A percentile compares a stretch with the other conserved stretches of the same genome.
These are phyloP conservation scores for Opisthograptis luteolata DNA, from an alignment of 2,888 invertebrate species.

Conservation along the genomic window DNA sequence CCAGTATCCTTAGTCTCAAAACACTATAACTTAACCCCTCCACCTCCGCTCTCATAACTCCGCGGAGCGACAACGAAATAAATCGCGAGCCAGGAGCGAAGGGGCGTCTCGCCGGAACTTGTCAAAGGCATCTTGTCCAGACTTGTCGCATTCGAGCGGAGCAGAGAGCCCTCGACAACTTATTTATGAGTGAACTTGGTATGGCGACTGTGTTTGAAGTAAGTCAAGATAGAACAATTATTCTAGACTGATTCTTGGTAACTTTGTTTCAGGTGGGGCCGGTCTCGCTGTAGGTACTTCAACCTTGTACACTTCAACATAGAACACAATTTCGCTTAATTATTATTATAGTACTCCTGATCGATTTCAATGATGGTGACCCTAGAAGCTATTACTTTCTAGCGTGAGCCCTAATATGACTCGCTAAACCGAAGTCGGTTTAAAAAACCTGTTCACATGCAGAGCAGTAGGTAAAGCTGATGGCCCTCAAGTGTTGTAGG, in stretches of 20 bases:
- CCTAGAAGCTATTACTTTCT: too few species aligned
- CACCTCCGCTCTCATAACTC: conserved; percentile 30
- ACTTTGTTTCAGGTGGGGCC: conserved; percentile 7
- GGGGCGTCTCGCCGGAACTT: conserved; percentile 38
- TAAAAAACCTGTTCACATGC: too few species aligned
- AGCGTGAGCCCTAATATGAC: too few species aligned
- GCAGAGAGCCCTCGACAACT: conserved; percentile 60
- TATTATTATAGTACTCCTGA: too few species aligned
- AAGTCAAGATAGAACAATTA: conserved; percentile 28
- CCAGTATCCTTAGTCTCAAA: background rate
- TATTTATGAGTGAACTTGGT: conserved; percentile 69
- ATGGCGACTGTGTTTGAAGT: conserved; percentile 33
- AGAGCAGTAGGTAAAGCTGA: too few species aligned
- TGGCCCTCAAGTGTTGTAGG: too few species aligned
- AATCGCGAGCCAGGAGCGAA: conserved; percentile 33
- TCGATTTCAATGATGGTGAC: too few species aligned
- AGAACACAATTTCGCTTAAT: too few species aligned
- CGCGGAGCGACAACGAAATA: conserved; percentile 38
- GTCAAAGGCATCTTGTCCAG: conserved; percentile 53
- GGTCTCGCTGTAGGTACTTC: conserved; percentile 9
- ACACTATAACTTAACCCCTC: conserved; percentile 21
- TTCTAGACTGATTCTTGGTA: conserved; percentile 24
- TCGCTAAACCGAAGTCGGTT: too few species aligned
- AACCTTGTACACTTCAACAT: too few species aligned
- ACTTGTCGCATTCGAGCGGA: conserved; percentile 48